Percentiles rank a stretch among this genome's conserved stretches.
Evolutionary conservation across 2,797 vertebrate genomes (phyloP).

Genomic region (Cynopterus sphinx): DNA sequence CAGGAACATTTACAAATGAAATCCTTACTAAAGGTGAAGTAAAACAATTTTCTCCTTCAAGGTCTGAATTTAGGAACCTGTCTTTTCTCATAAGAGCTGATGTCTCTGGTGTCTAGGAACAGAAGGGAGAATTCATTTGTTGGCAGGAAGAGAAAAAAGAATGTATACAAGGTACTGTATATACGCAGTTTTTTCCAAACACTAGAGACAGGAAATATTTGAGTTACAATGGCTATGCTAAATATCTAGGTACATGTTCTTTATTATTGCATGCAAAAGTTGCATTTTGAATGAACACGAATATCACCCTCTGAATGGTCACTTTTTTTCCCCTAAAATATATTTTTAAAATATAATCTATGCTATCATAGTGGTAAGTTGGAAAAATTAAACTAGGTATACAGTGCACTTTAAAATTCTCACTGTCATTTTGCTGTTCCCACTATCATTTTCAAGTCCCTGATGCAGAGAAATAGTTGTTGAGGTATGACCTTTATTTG

Average conservation of each 20-base stretch:
- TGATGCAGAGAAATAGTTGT: background rate
- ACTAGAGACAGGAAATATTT: background rate
- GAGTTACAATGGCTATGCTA: background rate
- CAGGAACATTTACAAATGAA: conserved; percentile 64
- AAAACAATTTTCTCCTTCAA: conserved; percentile 55
- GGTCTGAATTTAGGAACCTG: conserved; percentile 65
- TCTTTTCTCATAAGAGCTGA: conserved; percentile 62
- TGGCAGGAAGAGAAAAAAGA: conserved; percentile 25
- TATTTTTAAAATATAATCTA: background rate
- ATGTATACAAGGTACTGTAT: background rate
- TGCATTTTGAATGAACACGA: background rate
- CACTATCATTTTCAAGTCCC: background rate
- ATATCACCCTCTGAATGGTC: background rate
- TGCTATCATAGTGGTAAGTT: background rate
- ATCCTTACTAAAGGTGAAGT: conserved; percentile 68
- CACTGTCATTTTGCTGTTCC: background rate
- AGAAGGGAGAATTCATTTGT: conserved; percentile 57
- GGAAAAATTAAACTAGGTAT: background rate
- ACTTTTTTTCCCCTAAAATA: background rate
- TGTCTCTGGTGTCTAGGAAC: conserved; percentile 37
- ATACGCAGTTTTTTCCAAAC: conserved; percentile 25
- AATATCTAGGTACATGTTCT: background rate
- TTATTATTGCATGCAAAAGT: background rate
- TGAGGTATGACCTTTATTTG: background rate
- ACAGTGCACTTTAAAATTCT: background rate